Evolutionary conservation across 2,888 invertebrate species (phyloP).

Genomic region (Ramazzottius varieornatus): DNA sequence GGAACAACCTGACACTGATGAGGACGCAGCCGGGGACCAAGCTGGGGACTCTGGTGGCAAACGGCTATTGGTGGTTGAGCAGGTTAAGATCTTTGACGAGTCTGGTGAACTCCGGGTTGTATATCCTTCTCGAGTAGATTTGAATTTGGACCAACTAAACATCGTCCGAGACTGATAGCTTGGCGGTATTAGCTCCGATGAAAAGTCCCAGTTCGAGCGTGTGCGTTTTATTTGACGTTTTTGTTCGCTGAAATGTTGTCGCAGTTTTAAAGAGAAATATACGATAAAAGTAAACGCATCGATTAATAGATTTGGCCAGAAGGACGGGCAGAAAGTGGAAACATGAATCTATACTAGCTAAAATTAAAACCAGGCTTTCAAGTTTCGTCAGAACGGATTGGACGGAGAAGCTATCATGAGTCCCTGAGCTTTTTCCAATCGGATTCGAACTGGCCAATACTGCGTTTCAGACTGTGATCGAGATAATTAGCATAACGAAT

Average conservation of each 20-base stretch:
- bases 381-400: too few species aligned
- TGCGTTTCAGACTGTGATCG: not conserved
- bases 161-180: conserved; percentile 8
- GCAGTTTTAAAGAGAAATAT: too few species aligned
- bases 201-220: not conserved
- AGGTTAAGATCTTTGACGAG: conserved; percentile 41
- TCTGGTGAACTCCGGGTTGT: conserved; percentile 44
- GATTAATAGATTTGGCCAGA: too few species aligned
- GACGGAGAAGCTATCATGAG: too few species aligned
- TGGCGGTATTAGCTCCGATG: not conserved
- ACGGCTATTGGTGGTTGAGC: conserved; percentile 29
- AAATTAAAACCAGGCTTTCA: too few species aligned
- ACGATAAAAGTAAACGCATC: too few species aligned
- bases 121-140: conserved; percentile 49
- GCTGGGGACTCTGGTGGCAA: conserved; percentile 10
- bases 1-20: conserved; percentile 11
- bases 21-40: conserved; percentile 10
- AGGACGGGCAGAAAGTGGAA: too few species aligned
- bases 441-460: not conserved
- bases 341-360: too few species aligned
- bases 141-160: conserved; percentile 26
- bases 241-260: too few species aligned
- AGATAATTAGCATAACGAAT: not conserved
- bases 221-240: too few species aligned
- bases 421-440: too few species aligned